Evolutionary conservation across 2,888 invertebrate genomes (phyloP), one percentile per base, ranked within the genome.

Genomic region (Pristionchus entomophagus): DNA sequence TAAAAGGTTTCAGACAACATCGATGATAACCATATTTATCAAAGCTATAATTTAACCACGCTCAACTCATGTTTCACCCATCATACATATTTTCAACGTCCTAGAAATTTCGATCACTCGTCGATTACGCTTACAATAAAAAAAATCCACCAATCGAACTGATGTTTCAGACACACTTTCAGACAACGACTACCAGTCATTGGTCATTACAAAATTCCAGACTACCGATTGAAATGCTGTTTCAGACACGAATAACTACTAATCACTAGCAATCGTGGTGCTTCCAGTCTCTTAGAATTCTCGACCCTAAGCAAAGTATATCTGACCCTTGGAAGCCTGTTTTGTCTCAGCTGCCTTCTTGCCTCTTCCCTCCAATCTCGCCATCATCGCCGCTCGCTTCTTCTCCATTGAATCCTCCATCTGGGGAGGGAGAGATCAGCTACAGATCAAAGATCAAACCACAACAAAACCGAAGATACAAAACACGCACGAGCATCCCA

Each of bases 381-480:
- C 78, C 1, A 85, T 14, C 85, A 85, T 80, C 41, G 65, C 65
- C 32, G 26, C 59, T 62, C 85, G 38, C 80, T 56, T 69, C 49
- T 56, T 78, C 59, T 85, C 85, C 85, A 85, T 78, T 35, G 81
- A 59, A 77, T 85, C 77, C 3, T 35, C 82, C 82, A 82, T 82
- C 82, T 59, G n/a, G 8, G 3, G 0, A 38, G 12, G 65, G n/a
- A 6, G n/a, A n/a, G n/a, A n/a, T n/a, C n/a, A n/a, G n/a, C n/a
- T n/a, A n/a, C n/a, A 41, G 8, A 69, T 26, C 41, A 49, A 22
- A 49, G 41, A 26, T 77, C 26, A 77, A 49, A 32, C 2, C 38
- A 73, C 45, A 45, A 35, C 12, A 6, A n/a, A n/a, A n/a, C n/a
- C n/a, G n/a, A 49, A 19, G 77, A 45, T 12, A 45, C 51, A 51